Percentiles rank a stretch among this genome's conserved stretches.
Conservation (phyloP, 2,113 vertebrate genomes). For the Macroglossus sobrinus region DNA sequence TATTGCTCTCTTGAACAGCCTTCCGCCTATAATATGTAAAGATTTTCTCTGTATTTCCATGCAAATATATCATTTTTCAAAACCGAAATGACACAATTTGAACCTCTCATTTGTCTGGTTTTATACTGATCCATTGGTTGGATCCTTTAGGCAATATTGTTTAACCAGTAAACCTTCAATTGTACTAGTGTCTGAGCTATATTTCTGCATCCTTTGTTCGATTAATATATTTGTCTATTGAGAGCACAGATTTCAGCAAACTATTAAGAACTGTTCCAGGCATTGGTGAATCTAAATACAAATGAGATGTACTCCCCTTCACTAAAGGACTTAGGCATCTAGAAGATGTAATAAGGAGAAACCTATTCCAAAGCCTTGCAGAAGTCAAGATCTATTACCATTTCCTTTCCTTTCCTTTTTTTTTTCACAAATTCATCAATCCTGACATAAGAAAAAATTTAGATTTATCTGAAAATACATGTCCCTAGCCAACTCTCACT, state of each 20-base stretch:
- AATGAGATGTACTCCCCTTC: neutral
- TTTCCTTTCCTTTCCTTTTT: neutral
- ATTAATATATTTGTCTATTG: neutral
- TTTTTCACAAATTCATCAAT: neutral
- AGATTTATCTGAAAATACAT: slow-evolving; percentile 17
- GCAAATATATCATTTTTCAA: neutral
- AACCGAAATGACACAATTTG: neutral
- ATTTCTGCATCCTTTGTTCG: neutral
- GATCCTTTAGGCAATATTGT: neutral
- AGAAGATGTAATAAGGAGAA: neutral
- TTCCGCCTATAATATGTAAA: neutral
- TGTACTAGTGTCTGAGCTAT: neutral
- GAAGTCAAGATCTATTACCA: neutral
- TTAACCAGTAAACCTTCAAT: neutral
- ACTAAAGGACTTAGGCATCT: neutral
- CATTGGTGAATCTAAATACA: neutral
- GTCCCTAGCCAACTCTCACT: neutral
- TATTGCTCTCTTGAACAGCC: neutral
- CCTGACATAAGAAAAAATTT: neutral
- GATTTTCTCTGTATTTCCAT: neutral
- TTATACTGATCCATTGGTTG: neutral
- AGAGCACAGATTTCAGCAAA: neutral
- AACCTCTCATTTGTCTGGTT: neutral
- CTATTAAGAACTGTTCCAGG: neutral
- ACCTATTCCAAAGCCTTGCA: neutral